Conservation (phyloP, 2,113 vertebrate genomes). For the Oreochromis aureus region DNA sequence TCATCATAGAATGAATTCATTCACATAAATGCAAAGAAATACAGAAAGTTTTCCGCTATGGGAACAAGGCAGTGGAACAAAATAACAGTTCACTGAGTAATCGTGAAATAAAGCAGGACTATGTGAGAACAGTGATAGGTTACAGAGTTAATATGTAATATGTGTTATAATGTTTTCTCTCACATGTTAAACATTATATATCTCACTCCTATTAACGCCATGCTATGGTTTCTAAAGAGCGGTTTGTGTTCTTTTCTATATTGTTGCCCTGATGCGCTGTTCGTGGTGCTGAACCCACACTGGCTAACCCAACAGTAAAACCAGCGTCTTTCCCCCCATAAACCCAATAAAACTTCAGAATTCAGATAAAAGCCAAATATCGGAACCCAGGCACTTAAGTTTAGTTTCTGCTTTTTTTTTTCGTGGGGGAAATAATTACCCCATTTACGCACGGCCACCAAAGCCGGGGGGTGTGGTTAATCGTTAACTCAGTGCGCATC, state of each 20-base stretch:
- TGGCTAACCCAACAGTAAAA: background rate
- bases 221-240: background rate
- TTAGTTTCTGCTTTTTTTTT: background rate
- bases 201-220: background rate
- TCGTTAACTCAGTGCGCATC: conserved; percentile 8
- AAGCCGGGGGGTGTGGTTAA: conserved; percentile 51
- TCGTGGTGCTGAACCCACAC: background rate
- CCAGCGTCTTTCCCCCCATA: background rate
- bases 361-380: background rate
- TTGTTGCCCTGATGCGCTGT: background rate
- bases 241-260: background rate
- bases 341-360: background rate
- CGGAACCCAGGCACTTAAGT: background rate
- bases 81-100: background rate
- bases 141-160: background rate
- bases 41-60: background rate
- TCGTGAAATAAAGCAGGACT: background rate
- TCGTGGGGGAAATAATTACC: background rate
- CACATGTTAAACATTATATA: background rate
- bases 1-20: background rate
- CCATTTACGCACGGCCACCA: background rate
- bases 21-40: background rate
- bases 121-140: background rate
- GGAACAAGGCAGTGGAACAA: background rate
- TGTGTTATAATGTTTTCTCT: background rate